phyloP scores from a whole-genome alignment of 2,797 vertebrate species.

The Anableps anableps region DNA sequence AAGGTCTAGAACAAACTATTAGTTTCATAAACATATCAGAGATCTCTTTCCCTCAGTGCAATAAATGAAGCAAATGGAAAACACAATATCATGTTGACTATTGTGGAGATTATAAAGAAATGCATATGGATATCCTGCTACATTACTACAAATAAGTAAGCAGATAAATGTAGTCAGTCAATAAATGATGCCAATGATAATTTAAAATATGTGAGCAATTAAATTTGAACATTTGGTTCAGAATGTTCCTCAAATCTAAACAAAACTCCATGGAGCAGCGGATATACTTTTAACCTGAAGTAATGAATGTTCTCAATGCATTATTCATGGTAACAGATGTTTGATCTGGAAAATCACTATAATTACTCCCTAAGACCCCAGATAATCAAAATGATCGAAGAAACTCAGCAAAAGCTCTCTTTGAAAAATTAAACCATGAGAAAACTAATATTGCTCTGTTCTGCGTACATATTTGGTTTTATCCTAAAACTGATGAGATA shows the following conservation, averaged over 20 bases:
- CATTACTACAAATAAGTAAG: background rate
- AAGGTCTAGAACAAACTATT: too few species aligned
- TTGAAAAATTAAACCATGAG: conserved; percentile 9
- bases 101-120: background rate
- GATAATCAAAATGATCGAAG: conserved; percentile 16
- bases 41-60: too few species aligned
- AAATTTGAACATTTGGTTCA: background rate
- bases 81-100: too few species aligned
- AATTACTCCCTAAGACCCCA: conserved; percentile 12
- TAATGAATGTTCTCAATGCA: conserved; percentile 7
- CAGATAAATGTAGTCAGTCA: background rate
- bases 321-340: conserved; percentile 12
- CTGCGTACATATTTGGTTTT: background rate
- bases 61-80: too few species aligned
- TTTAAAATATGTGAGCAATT: background rate
- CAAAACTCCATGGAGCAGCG: background rate
- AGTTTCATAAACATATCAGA: too few species aligned
- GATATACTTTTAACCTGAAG: conserved; percentile 3
- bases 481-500: conserved; percentile 39
- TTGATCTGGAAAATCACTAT: conserved; percentile 53
- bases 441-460: conserved; percentile 22
- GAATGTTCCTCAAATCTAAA: too few species aligned
- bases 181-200: background rate
- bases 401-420: conserved; percentile 8
- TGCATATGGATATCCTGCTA: background rate